Conservation (phyloP, 1,140 invertebrate species). For the Pseudomyrmex cubaensis region DNA sequence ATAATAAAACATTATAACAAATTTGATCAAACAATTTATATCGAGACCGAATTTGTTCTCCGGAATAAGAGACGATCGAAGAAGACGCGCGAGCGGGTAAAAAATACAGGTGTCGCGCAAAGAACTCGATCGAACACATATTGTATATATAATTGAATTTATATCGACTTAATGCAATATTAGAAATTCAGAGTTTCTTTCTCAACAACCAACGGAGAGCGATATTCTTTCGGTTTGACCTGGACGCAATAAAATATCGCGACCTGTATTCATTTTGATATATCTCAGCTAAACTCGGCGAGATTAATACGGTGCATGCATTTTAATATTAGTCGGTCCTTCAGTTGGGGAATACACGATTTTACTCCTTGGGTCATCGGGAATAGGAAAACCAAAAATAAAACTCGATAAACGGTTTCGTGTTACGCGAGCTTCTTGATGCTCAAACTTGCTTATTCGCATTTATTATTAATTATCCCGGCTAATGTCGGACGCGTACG, state of each 20-base stretch:
- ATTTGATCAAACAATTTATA: not conserved
- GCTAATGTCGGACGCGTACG: conserved; percentile 36
- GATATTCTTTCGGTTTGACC: conserved; percentile 62
- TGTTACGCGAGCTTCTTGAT: conserved; percentile 15
- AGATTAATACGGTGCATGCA: conserved; percentile 56
- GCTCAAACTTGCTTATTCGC: conserved; percentile 53
- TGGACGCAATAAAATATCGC: conserved; percentile 65
- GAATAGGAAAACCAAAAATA: conserved; percentile 62
- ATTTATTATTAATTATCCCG: conserved; percentile 48
- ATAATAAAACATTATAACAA: not conserved
- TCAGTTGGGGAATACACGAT: conserved; percentile 50
- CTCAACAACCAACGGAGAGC: conserved; percentile 23
- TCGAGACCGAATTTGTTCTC: not conserved
- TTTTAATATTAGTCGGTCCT: conserved; percentile 73
- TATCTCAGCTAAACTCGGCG: conserved; percentile 69
- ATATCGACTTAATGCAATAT: conserved; percentile 24
- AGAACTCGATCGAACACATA: not conserved
- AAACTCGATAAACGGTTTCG: conserved; percentile 61
- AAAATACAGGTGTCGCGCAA: too few species aligned
- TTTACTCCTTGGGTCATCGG: conserved; percentile 57
- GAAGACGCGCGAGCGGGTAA: not conserved
- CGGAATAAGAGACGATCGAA: not conserved
- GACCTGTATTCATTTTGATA: conserved; percentile 72
- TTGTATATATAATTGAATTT: not conserved
- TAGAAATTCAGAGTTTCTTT: conserved; percentile 38